Percentiles rank a stretch among this genome's conserved stretches.
phyloP scores from a whole-genome alignment of 1,140 invertebrate genomes.

The Nasonia vitripennis region DNA sequence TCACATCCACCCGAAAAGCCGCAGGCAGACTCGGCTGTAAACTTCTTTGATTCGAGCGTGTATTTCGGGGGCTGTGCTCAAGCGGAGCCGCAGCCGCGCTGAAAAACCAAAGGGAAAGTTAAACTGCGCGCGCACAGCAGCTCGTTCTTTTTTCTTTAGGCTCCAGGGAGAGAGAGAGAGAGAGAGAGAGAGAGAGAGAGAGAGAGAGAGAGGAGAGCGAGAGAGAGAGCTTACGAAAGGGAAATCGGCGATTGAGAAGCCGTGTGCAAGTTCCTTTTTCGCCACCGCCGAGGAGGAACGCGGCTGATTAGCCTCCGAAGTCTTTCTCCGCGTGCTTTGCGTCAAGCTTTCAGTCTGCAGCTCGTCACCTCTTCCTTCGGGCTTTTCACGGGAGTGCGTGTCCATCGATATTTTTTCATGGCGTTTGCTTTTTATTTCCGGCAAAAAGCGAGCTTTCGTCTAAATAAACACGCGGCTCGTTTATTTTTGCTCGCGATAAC shows the following conservation, averaged over 20 bases:
- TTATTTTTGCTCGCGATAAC: neutral
- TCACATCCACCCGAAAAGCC: neutral
- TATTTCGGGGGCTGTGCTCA: neutral
- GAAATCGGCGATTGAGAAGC: slow-evolving; percentile 44
- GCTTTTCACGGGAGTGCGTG: neutral
- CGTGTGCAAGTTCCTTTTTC: neutral
- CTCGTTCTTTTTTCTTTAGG: slow-evolving; percentile 7
- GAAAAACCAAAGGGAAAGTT: slow-evolving; percentile 43
- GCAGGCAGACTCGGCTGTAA: slow-evolving; percentile 8
- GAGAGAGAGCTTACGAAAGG: slow-evolving; percentile 15
- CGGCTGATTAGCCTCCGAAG: slow-evolving; percentile 1
- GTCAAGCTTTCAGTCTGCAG: neutral
- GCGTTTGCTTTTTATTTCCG: neutral
- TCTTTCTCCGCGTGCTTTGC: neutral
- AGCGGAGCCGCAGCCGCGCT: neutral
- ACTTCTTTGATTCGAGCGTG: slow-evolving; percentile 14
- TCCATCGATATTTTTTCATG: neutral
- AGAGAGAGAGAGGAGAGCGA: too few relatives aligned
- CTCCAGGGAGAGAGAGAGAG: neutral
- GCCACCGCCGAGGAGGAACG: too few relatives aligned
- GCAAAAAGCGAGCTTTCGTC: neutral
- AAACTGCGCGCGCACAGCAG: slow-evolving; percentile 34
- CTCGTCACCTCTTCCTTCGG: neutral
- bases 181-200: neutral
- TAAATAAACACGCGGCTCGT: neutral